Percentiles rank a stretch among this genome's conserved stretches.
Evolutionary conservation across 2,888 invertebrate species (phyloP).

Genomic region (Rhamphomyia laevipes): DNA sequence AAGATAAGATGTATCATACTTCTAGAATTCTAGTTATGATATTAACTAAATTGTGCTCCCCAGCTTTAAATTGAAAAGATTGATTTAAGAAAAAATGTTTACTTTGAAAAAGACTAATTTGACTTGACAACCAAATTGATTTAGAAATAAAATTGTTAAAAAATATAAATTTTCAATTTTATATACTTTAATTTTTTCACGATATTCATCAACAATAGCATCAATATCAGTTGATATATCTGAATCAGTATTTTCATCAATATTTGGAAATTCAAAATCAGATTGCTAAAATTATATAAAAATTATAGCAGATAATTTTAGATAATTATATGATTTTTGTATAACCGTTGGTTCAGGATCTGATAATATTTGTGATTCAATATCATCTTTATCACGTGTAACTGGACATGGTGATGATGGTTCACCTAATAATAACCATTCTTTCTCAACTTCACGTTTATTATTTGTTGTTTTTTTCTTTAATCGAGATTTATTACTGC

Average conservation of each 20-base stretch:
- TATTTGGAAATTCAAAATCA: not conserved
- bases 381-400: constrained; percentile 27
- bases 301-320: not conserved
- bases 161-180: not conserved
- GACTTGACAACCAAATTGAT: too few relatives aligned
- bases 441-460: constrained; percentile 34
- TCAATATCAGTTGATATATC: constrained; percentile 67
- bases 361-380: constrained; percentile 34
- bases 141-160: too few relatives aligned
- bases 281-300: not conserved
- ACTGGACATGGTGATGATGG: constrained; percentile 35
- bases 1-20: too few relatives aligned
- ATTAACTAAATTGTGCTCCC: too few relatives aligned
- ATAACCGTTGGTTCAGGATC: constrained; percentile 16
- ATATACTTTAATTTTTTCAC: constrained; percentile 55
- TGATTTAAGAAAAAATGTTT: too few relatives aligned
- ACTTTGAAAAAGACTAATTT: too few relatives aligned
- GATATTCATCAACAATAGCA: constrained; percentile 64
- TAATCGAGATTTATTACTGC: constrained; percentile 24
- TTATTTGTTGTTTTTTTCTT: constrained; percentile 24
- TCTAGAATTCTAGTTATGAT: too few relatives aligned
- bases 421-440: constrained; percentile 36
- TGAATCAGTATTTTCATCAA: constrained; percentile 47
- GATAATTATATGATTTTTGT: not conserved
- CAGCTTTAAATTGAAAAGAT: too few relatives aligned